Percentiles rank a stretch among this genome's conserved stretches.
These are phyloP conservation scores for Amniataba percoides DNA, from an alignment of 2,797 vertebrate species.

Conservation along the genomic window DNA sequence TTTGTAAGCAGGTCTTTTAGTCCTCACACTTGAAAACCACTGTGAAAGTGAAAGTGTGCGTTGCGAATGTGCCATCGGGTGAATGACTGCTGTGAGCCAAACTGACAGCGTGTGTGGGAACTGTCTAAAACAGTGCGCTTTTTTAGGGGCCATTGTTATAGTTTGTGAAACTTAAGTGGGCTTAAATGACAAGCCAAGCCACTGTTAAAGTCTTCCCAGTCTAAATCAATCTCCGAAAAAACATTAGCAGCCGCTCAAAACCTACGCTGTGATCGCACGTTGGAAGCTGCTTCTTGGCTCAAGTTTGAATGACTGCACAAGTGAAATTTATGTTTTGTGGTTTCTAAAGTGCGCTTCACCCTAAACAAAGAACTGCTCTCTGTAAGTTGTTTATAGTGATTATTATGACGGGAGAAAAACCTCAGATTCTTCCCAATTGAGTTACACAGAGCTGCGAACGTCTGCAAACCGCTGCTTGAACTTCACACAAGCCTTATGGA, in stretches of 20 bases:
- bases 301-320: not conserved
- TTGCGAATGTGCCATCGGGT: not conserved
- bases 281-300: not conserved
- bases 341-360: not conserved
- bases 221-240: not conserved
- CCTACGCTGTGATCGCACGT: not conserved
- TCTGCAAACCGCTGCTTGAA: constrained; percentile 42
- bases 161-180: not conserved
- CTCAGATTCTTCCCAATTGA: constrained; percentile 15
- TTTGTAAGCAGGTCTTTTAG: not conserved
- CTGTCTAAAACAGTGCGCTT: not conserved
- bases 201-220: not conserved
- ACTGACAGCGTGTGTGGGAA: not conserved
- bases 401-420: not conserved
- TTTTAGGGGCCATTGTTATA: not conserved
- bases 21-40: not conserved
- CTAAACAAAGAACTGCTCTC: not conserved
- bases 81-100: not conserved
- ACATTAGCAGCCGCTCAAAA: not conserved
- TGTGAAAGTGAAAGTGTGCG: not conserved
- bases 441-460: constrained; percentile 2
- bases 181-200: not conserved
- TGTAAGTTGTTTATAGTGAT: not conserved
- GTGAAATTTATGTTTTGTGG: not conserved
- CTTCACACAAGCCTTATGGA: constrained; percentile 29